These are phyloP conservation scores for Reinhardtius hippoglossoides DNA, from an alignment of 2,113 vertebrate genomes.

Conservation along the genomic window DNA sequence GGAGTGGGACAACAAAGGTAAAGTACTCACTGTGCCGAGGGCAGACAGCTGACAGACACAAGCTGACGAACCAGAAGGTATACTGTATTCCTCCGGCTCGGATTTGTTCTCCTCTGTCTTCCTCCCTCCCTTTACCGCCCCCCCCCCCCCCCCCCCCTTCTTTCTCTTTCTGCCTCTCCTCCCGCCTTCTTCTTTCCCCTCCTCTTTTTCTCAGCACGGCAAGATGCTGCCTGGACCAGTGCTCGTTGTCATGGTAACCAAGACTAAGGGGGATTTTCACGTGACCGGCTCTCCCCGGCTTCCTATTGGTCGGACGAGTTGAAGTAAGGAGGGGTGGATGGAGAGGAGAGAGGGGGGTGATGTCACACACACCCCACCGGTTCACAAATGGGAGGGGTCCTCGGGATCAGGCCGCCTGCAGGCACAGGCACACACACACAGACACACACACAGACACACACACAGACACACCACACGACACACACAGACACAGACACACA, in stretches of 20 bases:
- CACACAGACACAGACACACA: slow-evolving; percentile 51
- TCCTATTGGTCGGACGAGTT: slow-evolving; percentile 55
- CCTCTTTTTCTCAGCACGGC: slow-evolving; percentile 65
- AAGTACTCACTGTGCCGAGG: slow-evolving; percentile 69
- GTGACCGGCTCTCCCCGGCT: slow-evolving; percentile 55
- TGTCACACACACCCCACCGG: slow-evolving; percentile 61
- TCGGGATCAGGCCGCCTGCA: slow-evolving; percentile 45
- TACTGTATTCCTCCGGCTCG: slow-evolving; percentile 37
- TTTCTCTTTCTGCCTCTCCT: slow-evolving; percentile 45
- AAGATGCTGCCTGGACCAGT: slow-evolving; percentile 84
- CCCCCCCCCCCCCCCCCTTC: background rate
- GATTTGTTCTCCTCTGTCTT: slow-evolving; percentile 48
- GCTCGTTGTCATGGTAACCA: slow-evolving; percentile 81
- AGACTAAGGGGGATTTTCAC: slow-evolving; percentile 57
- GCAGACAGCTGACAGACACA: slow-evolving; percentile 48
- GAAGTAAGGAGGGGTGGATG: slow-evolving; percentile 38
- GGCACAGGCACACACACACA: slow-evolving; percentile 45
- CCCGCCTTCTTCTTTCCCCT: slow-evolving; percentile 38
- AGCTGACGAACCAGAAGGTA: slow-evolving; percentile 16
- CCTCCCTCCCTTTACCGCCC: slow-evolving; percentile 31
- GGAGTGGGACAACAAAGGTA: slow-evolving; percentile 20
- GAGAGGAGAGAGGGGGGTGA: slow-evolving; percentile 31
- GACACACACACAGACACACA: slow-evolving; percentile 54
- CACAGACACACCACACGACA: slow-evolving; percentile 35
- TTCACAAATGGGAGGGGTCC: slow-evolving; percentile 70